A percentile compares a stretch with the other conserved stretches of the same genome.
Evolutionary conservation across 2,888 invertebrate genomes (phyloP).

Genomic region (Heliconius charithonia): DNA sequence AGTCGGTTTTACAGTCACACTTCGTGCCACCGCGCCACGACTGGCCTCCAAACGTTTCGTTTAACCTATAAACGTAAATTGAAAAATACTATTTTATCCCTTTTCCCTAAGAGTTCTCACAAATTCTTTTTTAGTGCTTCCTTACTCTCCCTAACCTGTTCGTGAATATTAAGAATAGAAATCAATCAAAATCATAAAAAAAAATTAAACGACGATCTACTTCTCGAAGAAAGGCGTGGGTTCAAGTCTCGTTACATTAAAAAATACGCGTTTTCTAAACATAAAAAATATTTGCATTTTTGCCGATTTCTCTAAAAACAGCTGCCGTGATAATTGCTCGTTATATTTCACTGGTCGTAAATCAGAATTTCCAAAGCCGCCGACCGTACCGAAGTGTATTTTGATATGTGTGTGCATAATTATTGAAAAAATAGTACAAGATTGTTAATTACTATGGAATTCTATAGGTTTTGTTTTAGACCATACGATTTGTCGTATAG

Average conservation of each 20-base stretch:
- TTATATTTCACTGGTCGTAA: constrained; percentile 33
- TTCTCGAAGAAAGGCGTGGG: neutral
- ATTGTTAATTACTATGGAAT: constrained; percentile 33
- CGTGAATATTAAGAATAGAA: no score
- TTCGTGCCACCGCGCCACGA: no score
- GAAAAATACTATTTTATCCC: no score
- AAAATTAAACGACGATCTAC: neutral
- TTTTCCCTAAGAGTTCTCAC: no score
- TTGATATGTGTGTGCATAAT: constrained; percentile 33
- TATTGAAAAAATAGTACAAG: constrained; percentile 33
- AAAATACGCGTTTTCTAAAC: neutral
- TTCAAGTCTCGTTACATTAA: neutral
- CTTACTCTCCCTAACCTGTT: no score
- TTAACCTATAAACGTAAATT: no score
- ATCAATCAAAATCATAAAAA: no score
- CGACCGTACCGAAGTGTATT: constrained; percentile 23
- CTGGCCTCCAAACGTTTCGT: no score
- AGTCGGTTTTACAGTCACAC: no score
- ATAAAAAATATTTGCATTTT: neutral
- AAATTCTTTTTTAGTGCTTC: no score
- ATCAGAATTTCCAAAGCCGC: constrained; percentile 16
- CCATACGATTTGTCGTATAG: constrained; percentile 25
- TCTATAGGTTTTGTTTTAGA: constrained; percentile 27
- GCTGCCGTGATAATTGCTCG: constrained; percentile 21
- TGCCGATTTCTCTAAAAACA: neutral